phyloP scores from a whole-genome alignment of 2,888 invertebrate species.

The Thymelicus acteon region DNA sequence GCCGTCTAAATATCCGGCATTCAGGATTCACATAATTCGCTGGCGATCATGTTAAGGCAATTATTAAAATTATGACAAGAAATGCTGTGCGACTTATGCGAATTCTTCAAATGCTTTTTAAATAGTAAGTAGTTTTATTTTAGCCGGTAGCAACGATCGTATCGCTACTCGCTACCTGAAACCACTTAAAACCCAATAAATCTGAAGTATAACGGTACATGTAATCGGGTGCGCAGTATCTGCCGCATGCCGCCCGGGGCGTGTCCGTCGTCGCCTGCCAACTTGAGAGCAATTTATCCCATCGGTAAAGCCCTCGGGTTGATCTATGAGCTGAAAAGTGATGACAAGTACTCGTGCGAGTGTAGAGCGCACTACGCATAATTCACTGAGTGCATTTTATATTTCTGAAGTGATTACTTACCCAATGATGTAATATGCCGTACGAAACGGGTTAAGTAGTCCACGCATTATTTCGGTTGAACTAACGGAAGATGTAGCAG shows the following conservation, averaged over 20 bases:
- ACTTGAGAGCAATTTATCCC: constrained; percentile 72
- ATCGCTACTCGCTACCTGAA: constrained; percentile 21
- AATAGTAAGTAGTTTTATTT: not conserved
- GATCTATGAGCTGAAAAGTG: constrained; percentile 70
- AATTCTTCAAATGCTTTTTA: constrained; percentile 51
- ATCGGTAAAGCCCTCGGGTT: constrained; percentile 61
- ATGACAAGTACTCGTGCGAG: constrained; percentile 59
- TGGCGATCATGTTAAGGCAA: constrained; percentile 53
- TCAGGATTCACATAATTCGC: constrained; percentile 81
- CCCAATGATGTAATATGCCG: constrained; percentile 42
- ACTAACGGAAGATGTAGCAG: constrained; percentile 17
- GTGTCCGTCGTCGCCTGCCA: constrained; percentile 64
- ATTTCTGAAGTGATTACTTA: constrained; percentile 44
- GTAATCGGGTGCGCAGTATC: constrained; percentile 48
- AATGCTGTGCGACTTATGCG: constrained; percentile 69
- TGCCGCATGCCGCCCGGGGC: constrained; percentile 56
- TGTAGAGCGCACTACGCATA: constrained; percentile 40
- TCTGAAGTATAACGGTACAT: constrained; percentile 61
- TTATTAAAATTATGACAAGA: constrained; percentile 30
- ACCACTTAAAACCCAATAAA: constrained; percentile 64
- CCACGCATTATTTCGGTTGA: constrained; percentile 9
- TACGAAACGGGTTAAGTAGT: constrained; percentile 38
- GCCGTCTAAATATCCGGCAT: constrained; percentile 65
- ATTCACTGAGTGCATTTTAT: constrained; percentile 44
- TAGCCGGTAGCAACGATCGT: not conserved